Conservation (phyloP, 2,797 vertebrate species). For the Sciurus carolinensis region DNA sequence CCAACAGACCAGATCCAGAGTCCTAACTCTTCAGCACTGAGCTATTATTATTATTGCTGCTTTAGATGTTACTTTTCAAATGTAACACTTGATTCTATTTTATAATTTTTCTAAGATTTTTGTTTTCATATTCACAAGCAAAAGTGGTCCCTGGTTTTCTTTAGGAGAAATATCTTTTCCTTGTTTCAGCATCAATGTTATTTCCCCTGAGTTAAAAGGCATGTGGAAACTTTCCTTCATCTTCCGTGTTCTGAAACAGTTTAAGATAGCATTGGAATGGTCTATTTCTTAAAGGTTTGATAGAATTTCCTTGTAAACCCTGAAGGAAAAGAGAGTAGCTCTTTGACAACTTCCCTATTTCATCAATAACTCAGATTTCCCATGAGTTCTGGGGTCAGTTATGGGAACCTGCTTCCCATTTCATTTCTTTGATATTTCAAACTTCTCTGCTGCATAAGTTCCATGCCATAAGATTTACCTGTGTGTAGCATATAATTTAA, state of each 20-base stretch:
- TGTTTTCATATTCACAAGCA: slow-evolving; percentile 37
- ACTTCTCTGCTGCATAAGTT: background rate
- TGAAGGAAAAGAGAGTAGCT: background rate
- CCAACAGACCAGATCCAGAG: background rate
- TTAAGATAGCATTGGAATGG: slow-evolving; percentile 35
- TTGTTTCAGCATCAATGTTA: slow-evolving; percentile 26
- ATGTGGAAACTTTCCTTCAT: slow-evolving; percentile 19
- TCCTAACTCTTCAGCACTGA: background rate
- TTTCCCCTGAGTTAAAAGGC: slow-evolving; percentile 44
- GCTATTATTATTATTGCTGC: background rate
- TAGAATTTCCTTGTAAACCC: background rate
- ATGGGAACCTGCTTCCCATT: background rate
- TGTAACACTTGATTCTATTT: background rate
- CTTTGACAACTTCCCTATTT: background rate
- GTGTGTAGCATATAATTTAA: background rate
- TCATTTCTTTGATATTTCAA: background rate
- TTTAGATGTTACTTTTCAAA: slow-evolving; percentile 33
- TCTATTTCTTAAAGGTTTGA: slow-evolving; percentile 27
- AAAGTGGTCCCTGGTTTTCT: slow-evolving; percentile 38
- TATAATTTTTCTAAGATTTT: slow-evolving; percentile 31
- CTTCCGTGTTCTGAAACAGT: slow-evolving; percentile 33
- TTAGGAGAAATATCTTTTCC: slow-evolving; percentile 22
- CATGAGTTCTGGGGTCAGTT: background rate
- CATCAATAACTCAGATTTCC: slow-evolving; percentile 32
- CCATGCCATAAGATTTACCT: slow-evolving; percentile 3